Evolutionary conservation across 1,140 invertebrate species (phyloP).

Genomic region (Trichoplusia ni): DNA sequence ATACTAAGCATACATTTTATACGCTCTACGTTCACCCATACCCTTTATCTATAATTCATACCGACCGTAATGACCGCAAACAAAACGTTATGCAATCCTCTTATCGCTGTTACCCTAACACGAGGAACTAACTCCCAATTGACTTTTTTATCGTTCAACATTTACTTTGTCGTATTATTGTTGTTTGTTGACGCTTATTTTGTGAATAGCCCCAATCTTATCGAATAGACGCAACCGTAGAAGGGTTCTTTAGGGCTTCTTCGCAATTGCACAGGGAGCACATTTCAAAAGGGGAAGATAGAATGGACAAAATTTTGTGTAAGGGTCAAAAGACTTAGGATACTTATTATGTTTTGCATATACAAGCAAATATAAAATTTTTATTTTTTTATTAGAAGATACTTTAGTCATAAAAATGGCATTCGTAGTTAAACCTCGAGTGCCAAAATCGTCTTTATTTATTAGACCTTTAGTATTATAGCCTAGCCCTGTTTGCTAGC

Average conservation of each 20-base stretch:
- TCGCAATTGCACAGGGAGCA: slow-evolving; percentile 30
- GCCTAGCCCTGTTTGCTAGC: too few species aligned
- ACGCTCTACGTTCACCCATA: too few species aligned
- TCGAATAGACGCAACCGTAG: slow-evolving; percentile 31
- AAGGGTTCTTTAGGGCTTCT: slow-evolving; percentile 36
- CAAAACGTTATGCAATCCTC: slow-evolving; percentile 17
- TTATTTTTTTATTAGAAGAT: too few species aligned
- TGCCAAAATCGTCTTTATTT: too few species aligned
- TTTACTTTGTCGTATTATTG: slow-evolving; percentile 34
- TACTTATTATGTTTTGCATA: not conserved
- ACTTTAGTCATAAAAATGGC: too few species aligned
- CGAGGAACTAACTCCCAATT: slow-evolving; percentile 23
- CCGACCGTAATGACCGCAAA: not conserved
- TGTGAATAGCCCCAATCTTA: slow-evolving; percentile 34
- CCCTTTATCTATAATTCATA: not conserved
- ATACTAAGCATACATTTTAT: too few species aligned
- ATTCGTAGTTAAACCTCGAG: too few species aligned
- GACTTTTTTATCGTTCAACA: slow-evolving; percentile 29
- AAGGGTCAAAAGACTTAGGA: not conserved
- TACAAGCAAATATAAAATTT: not conserved
- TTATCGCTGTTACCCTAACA: slow-evolving; percentile 18
- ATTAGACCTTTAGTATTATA: too few species aligned
- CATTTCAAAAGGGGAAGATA: slow-evolving; percentile 28
- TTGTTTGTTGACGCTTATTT: slow-evolving; percentile 38
- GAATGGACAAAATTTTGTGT: slow-evolving; percentile 16